Evolutionary conservation across 1,140 invertebrate species (phyloP).

Genomic region (Drosophila prosaltans): DNA sequence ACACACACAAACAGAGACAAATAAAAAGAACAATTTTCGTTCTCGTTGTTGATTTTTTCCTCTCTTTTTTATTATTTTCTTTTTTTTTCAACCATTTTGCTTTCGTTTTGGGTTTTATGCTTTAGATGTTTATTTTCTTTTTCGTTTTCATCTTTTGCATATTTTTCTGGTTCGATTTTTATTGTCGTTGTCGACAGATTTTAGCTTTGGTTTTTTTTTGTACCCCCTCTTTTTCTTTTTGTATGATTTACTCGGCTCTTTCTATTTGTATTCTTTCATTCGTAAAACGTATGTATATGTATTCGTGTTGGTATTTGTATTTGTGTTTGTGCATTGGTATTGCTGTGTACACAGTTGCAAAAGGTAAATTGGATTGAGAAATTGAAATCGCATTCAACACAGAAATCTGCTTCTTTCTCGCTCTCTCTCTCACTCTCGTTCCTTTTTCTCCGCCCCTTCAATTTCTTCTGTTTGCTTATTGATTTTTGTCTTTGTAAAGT

Average conservation of each 20-base stretch:
- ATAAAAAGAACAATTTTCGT: slow-evolving; percentile 11
- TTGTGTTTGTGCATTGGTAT: slow-evolving; percentile 28
- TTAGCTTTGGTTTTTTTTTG: slow-evolving; percentile 34
- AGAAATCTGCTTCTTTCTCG: background rate
- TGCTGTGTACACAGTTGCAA: slow-evolving; percentile 49
- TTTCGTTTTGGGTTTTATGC: slow-evolving; percentile 4
- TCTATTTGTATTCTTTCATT: slow-evolving; percentile 20
- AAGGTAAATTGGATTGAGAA: slow-evolving; percentile 80
- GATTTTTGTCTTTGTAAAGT: slow-evolving; percentile 56
- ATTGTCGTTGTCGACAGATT: slow-evolving; percentile 69
- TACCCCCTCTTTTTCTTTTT: slow-evolving; percentile 30
- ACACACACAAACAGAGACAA: background rate
- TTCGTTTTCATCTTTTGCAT: slow-evolving; percentile 65
- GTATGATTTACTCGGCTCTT: slow-evolving; percentile 6
- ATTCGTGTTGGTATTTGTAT: slow-evolving; percentile 45
- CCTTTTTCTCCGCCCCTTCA: slow-evolving; percentile 29
- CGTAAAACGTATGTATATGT: slow-evolving; percentile 1
- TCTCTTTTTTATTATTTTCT: no score
- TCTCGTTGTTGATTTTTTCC: background rate
- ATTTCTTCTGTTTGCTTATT: slow-evolving; percentile 61
- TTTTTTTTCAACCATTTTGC: background rate
- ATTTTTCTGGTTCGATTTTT: slow-evolving; percentile 76
- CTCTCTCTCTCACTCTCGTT: background rate
- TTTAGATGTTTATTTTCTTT: slow-evolving; percentile 20
- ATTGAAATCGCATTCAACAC: slow-evolving; percentile 73